Evolutionary conservation across 2,797 vertebrate species (phyloP), one percentile per base, ranked within the genome.

Genomic region (Sebastes nivosus): DNA sequence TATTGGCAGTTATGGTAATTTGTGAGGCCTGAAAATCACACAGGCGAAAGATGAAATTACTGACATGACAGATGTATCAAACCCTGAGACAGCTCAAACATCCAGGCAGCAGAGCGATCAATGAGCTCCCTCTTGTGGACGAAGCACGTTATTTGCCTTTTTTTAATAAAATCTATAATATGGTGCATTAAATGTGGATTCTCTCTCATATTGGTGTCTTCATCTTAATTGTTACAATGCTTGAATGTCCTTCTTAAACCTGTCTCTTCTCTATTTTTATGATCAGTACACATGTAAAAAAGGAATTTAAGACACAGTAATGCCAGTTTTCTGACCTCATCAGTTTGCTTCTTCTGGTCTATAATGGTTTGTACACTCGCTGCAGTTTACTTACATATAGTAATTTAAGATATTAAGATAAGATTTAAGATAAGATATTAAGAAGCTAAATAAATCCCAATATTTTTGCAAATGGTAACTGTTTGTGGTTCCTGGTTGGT

Each of bases 81-180:
- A 80, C 58, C 24, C 20, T 50, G 59, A 38, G 34, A 64, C 30
- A 1, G 27, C 3, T n/a, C 25, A 13, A 22, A 38, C 22, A 18
- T 25, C 34, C 24, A 57, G 34, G 4, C 54, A 60, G 50, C 59
- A 87, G 11, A 72, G 57, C 63, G 32, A 79, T 77, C 86, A 72
- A 7, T 72, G 86, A 85, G 89, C 92, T 3, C 94, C 92, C 93
- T 90, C 95, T 88, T 42, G 93, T 95, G 95, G 93, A 30, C 2
- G 8, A 59, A 63, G 6, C 5, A 1, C 6, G 18, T 25, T 7
- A 78, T 22, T 27, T 3, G 2, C 4, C 14, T 20, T 38, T 68
- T 6, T 68, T 6, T 24, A 9, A 20, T 16, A 18, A 16, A 29
- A 6, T 12, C 34, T 60, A 2, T n/a, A 12, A 27, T 1, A 10